A percentile compares a stretch with the other conserved stretches of the same genome.
Evolutionary conservation across 2,113 vertebrate genomes (phyloP).

Genomic region (Plectropomus leopardus): DNA sequence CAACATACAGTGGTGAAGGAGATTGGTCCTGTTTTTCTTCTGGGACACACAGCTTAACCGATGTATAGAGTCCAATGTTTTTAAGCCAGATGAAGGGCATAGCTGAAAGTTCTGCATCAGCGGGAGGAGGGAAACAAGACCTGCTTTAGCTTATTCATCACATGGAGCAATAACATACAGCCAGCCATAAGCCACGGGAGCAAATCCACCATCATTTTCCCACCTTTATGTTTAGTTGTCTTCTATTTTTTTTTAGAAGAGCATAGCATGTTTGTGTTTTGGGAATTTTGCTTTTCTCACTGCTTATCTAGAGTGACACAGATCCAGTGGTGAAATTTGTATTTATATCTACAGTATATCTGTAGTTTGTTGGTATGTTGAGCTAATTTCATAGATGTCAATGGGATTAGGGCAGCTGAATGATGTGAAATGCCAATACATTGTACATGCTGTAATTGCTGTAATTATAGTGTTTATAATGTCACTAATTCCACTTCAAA

Average conservation of each 20-base stretch:
- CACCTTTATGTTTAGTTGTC: constrained; percentile 1
- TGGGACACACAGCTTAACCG: constrained; percentile 72
- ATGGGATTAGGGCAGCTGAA: not conserved
- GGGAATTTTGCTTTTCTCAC: not conserved
- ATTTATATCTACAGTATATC: not conserved
- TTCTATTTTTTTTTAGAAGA: not conserved
- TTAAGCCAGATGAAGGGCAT: constrained; percentile 77
- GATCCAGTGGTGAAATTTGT: not conserved
- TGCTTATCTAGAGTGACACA: not conserved
- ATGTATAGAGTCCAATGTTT: constrained; percentile 82
- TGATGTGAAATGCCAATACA: not conserved
- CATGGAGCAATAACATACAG: constrained; percentile 41
- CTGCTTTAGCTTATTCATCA: constrained; percentile 65
- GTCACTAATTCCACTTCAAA: not conserved
- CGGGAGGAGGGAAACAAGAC: constrained; percentile 46
- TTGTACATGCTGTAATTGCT: too few relatives aligned
- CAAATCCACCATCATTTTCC: constrained; percentile 18
- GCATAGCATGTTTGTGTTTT: not conserved
- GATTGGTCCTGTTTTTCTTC: constrained; percentile 83
- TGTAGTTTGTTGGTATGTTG: not conserved
- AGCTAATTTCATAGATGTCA: not conserved
- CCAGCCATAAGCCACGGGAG: constrained; percentile 6
- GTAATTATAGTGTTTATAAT: not conserved
- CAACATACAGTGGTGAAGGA: constrained; percentile 70
- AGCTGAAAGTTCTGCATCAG: constrained; percentile 62